Evolutionary conservation across 2,888 invertebrate species (phyloP), one percentile per base, ranked within the genome.

Genomic region (Steinernema hermaphroditum): DNA sequence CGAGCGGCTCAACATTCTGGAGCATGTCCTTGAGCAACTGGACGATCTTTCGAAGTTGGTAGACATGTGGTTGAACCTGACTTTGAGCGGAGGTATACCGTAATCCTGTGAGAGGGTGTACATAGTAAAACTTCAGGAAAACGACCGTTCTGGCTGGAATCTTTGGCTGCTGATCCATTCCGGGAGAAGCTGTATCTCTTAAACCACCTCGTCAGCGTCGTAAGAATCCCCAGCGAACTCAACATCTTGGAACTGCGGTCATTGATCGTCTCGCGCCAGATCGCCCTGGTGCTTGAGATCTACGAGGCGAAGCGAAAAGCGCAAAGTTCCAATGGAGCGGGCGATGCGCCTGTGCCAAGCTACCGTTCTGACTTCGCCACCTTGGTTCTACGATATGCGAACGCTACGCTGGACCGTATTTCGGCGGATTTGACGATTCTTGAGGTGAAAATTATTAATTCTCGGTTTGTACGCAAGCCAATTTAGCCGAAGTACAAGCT

Each of bases 401-500:
- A 62, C 24, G 72, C 70, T 14, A 54, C 74, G 24, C 46, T 75
- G 9, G 62, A 46, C 29, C 69, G 68, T 16, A 37, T 75, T n/a
- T 68, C 49, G 29, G 69, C 72, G 68, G 72, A 75, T 54, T 62
- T 75, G 27, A 34, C 44, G 24, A 41, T 69, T 50, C 34, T 75
- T 4, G 24, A 57, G 62, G 72, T 72, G 22, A 32, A 32, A 37
- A 37, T 4, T 46, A 46, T n/a, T 46, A 4, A n/a, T n/a, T 46
- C 46, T 46, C 46, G 4, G 46, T 12, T 37, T 74, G n/a, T n/a
- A n/a, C n/a, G n/a, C n/a, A n/a, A n/a, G n/a, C n/a, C n/a, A n/a
- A n/a, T n/a, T 71, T 50, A 69, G 71, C 69, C 71, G 6, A 75
- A 75, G 43, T 75, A 72, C 69, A 72, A 70, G 32, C 57, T 68